Evolutionary conservation across 64 coral and sea anemone species (phyloP), one percentile per base, ranked within the genome.

Genomic region (Astreopora myriophthalma): DNA sequence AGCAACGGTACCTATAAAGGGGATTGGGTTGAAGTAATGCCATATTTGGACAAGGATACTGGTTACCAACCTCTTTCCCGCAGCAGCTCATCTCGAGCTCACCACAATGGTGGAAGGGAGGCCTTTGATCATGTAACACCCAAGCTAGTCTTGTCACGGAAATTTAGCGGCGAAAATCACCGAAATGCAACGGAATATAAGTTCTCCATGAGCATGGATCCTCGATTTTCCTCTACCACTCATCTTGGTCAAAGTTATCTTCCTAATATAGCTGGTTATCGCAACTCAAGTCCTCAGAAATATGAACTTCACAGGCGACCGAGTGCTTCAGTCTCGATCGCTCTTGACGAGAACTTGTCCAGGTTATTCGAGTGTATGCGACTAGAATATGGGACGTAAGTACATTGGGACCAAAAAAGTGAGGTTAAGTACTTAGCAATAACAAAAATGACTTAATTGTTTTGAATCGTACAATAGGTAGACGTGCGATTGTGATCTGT

Each of bases 321-420:
- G 11, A 38, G 8, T 25, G 61, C 79, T 55, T 55, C 74, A 37
- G 33, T 35, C n/a, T 76, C 75, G 8, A 65, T 83, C 17, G 33
- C 52, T 25, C 52, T 97, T 48, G 95, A 97, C 66, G 92, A 97
- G 61, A 97, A 97, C 46, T 80, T 97, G 66, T 97, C 95, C 72
- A 93, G 92, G 31, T 84, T 97, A 14, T 97, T 97, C 34, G 95
- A 97, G 58, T 97, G 95, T 49, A 86, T 97, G 48, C 84, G 86
- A 29, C 91, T 97, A 40, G 95, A 97, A 87, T 97, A 97, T 94
- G 95, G 81, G 76, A 97, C 87, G 91, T 97, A 89, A 89, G 23
- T 68, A 34, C 60, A 83, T 12, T 22, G 31, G 74, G 64, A 62
- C 48, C 2, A 31, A n/a, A n/a, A 26, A 19, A 4, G 32, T 23